Conservation (phyloP, 1,140 invertebrate species). For the Drosophila kohkoa region DNA sequence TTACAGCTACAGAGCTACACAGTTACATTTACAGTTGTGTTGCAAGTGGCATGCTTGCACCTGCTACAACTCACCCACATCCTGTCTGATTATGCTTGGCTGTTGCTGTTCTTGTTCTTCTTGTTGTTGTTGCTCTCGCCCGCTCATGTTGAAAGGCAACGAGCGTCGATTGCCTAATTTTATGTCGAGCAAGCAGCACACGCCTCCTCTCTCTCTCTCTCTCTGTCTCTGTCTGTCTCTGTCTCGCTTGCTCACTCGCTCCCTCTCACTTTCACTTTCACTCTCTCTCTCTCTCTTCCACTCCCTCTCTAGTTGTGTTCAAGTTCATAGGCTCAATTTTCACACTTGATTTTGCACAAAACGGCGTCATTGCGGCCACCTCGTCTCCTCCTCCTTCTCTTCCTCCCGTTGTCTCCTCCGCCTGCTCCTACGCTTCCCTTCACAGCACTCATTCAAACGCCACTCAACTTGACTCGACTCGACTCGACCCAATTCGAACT, state of each 20-base stretch:
- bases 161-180: constrained; percentile 66
- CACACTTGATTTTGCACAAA: constrained; percentile 67
- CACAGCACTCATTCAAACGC: constrained; percentile 1
- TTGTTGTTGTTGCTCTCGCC: constrained; percentile 32
- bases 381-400: not conserved
- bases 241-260: not conserved
- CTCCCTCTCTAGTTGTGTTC: not conserved
- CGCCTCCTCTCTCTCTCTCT: constrained; percentile 6
- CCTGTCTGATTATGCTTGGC: constrained; percentile 41
- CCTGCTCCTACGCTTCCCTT: not conserved
- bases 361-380: constrained; percentile 14
- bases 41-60: constrained; percentile 40
- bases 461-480: constrained; percentile 10
- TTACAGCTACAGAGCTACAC: constrained; percentile 33
- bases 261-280: not conserved
- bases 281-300: not conserved
- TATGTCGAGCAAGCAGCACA: constrained; percentile 42
- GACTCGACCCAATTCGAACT: constrained; percentile 18
- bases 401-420: not conserved
- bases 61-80: constrained; percentile 46
- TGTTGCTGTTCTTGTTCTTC: not conserved
- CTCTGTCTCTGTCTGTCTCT: not conserved
- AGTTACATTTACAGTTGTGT: constrained; percentile 19
- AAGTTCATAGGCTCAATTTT: constrained; percentile 69
- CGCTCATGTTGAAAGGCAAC: constrained; percentile 58